Evolutionary conservation across 2,113 vertebrate genomes (phyloP), one percentile per base, ranked within the genome.

Genomic region (Hyperopisus bebe): DNA sequence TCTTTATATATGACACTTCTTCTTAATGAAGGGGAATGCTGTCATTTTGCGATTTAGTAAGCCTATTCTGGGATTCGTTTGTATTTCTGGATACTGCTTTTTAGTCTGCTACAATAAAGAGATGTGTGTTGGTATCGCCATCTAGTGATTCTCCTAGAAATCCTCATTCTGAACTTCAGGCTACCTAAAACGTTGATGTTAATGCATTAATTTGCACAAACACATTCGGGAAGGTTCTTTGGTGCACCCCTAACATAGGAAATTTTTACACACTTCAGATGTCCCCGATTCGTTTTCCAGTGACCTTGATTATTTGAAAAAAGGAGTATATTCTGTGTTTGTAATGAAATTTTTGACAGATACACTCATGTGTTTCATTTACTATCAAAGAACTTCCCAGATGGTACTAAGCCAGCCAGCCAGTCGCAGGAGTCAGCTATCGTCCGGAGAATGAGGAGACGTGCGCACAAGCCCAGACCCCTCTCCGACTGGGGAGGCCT

Each of bases 371-470:
- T 87, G 48, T 53, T 53, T 51, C 27, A 51, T 87, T 87, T 87
- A 8, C 85, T 39, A 31, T 94, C 90, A 91, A 95, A 94, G 91
- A 94, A 90, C 89, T 89, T 94, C 86, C 93, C 95, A 92, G 93
- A 92, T 88, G 89, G 92, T 44, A 89, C 89, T 91, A 92, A 89
- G 89, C 91, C 86, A 91, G 82, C 94, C 91, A 92, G 91, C 80
- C 94, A 93, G 84, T 90, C 50, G 6, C 80, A 62, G 90, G 91
- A 55, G 31, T 50, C 87, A 86, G 48, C 39, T 8, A 58, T 1
- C 62, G 21, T 90, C 88, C 90, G 83, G 89, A 53, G 90, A 91
- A 94, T 90, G 94, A 94, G 89, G 88, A 90, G 91, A 66, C 47
- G 86, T 39, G 90, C 92, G 53, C 90, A 82, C 3, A 90, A 90